Evolutionary conservation across 1,140 invertebrate genomes (phyloP), one percentile per base, ranked within the genome.

Genomic region (Euwallacea fornicatus): DNA sequence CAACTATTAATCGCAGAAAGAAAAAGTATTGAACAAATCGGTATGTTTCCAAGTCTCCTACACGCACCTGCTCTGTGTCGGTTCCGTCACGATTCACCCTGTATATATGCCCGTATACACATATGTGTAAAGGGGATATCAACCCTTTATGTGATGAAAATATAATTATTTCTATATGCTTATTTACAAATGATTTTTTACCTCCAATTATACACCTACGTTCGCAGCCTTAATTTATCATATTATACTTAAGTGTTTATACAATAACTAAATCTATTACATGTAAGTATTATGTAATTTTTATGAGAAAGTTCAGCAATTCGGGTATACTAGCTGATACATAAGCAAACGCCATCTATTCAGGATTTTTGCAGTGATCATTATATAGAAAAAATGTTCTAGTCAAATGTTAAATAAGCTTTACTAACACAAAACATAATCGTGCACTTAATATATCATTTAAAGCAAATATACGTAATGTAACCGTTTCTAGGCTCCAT

Each of bases 301-400:
- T 10, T n/a, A 59, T 33, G 9, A 59, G 41, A 67, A 67, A 67
- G 66, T 67, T 67, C 55, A 67, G 54, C 66, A 67, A 59, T 47
- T 54, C 66, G 66, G 66, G 66, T 67, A 67, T 67, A 67, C 66
- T 59, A 67, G 16, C 56, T 67, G 66, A 67, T 67, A 53, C 33
- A 50, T 50, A 67, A 11, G 11, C 56, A 59, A 66, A 58, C 42
- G 43, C 56, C 66, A 67, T 67, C 66, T 67, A 42, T 59, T 47
- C 55, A 67, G 70, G 73, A 74, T 72, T 67, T 72, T 74, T 74
- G 73, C 73, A 74, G 70, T 74, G 73, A 74, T 74, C 72, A 60
- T 46, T 47, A 47, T 9, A 46, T 46, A 46, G 21, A 41, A 43
- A 8, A 54, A 71, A 66, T 56, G n/a, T 66, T 74, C 73, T 74